phyloP scores from a whole-genome alignment of 2,888 invertebrate genomes.

The Lasioglossum oenotherae region DNA sequence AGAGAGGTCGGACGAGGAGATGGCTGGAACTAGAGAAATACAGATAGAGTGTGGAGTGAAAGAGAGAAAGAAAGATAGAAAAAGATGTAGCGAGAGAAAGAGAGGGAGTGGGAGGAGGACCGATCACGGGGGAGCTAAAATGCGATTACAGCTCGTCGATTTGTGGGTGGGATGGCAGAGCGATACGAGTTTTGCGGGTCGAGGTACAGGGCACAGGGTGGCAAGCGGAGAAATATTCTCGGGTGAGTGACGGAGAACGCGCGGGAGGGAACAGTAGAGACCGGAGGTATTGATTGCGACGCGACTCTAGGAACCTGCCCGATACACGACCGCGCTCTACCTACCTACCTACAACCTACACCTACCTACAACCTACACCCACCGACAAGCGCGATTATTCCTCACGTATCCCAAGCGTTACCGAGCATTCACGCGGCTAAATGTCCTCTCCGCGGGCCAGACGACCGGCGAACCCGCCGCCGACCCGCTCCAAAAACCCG shows the following conservation, averaged over 20 bases:
- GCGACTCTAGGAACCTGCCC: constrained; percentile 75
- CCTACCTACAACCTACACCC: constrained; percentile 59
- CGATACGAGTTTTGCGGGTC: constrained; percentile 70
- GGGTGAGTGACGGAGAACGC: constrained; percentile 80
- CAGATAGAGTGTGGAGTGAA: too few relatives aligned
- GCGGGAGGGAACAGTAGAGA: constrained; percentile 79
- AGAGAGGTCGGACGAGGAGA: neutral
- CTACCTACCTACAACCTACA: constrained; percentile 66
- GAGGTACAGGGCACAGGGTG: constrained; percentile 69
- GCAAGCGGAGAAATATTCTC: constrained; percentile 77
- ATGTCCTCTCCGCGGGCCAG: constrained; percentile 49
- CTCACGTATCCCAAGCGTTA: constrained; percentile 60
- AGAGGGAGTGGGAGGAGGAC: neutral
- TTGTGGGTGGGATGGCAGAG: constrained; percentile 57
- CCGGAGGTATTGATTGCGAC: constrained; percentile 76
- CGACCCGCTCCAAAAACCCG: neutral
- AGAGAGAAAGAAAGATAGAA: neutral
- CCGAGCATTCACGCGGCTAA: constrained; percentile 64
- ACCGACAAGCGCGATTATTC: constrained; percentile 67
- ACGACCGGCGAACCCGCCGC: constrained; percentile 13
- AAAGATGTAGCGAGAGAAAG: neutral
- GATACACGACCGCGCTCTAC: constrained; percentile 71
- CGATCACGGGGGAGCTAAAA: constrained; percentile 43
- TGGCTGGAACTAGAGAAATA: neutral
- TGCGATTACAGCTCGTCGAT: constrained; percentile 63